Percentiles rank a stretch among this genome's conserved stretches.
Conservation (phyloP, 2,113 vertebrate genomes). For the Hemiprocne comata region DNA sequence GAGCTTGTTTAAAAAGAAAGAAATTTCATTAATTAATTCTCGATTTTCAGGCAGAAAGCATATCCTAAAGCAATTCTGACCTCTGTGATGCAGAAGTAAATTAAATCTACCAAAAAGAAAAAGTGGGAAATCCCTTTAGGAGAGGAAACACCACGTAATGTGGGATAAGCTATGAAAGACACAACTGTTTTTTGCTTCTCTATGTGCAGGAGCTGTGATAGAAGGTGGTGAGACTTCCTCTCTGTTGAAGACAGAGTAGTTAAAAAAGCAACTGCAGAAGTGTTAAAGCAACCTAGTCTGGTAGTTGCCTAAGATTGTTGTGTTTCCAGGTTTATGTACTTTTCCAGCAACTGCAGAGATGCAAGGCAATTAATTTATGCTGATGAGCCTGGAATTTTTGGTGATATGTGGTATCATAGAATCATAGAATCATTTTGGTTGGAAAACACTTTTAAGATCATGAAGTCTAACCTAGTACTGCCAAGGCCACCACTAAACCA, state of each 20-base stretch:
- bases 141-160: not conserved
- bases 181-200: not conserved
- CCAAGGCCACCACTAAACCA: no score
- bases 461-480: no score
- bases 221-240: not conserved
- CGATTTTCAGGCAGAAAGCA: slow-evolving; percentile 40
- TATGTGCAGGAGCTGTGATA: not conserved
- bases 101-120: not conserved
- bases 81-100: not conserved
- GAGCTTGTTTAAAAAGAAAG: not conserved
- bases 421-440: no score
- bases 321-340: not conserved
- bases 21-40: slow-evolving; percentile 28
- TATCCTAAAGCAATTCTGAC: not conserved
- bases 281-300: not conserved
- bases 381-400: not conserved
- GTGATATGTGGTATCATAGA: not conserved
- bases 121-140: not conserved
- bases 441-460: no score
- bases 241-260: not conserved
- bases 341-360: not conserved
- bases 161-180: not conserved
- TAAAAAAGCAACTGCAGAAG: not conserved
- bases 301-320: not conserved
- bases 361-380: not conserved